Evolutionary conservation across 1,140 invertebrate species (phyloP), one percentile per base, ranked within the genome.

Genomic region (Rhagoletis zephyria): DNA sequence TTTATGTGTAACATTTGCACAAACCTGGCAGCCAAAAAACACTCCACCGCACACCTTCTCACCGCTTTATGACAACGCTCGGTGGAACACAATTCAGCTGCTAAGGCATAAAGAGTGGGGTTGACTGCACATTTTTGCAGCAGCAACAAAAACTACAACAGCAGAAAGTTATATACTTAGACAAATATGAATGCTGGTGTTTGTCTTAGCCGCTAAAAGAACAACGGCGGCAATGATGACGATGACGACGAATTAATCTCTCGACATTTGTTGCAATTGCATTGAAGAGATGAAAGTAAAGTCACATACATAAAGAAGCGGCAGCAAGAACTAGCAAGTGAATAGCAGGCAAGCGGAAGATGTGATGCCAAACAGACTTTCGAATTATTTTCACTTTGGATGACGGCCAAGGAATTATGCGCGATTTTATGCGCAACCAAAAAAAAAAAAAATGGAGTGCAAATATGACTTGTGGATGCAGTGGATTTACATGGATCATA

Each of bases 361-460:
- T 30, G 16, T 19, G 74, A 1, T 16, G 48, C 10, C n/a, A 56
- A 56, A 81, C 48, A 81, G 51, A 81, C 74, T 81, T 81, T 81
- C 74, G 74, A 81, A 81, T 51, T 81, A 81, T 51, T 81, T 81
- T 42, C 48, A 81, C 74, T 81, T 81, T 81, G 74, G 74, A 51
- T 81, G 48, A 56, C 48, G 74, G 74, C 74, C 74, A 81, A 81
- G 74, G 74, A 81, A 81, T 81, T 81, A 81, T 81, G 74, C 48
- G 45, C 74, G 48, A 81, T 81, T 81, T 81, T 81, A 56, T 81
- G n/a, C 48, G 74, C 74, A 56, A 9, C 14, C 16, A 56, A 30
- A 81, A 3, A 48, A 19, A 12, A 51, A 59, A 30, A 48, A 30
- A 30, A 1, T 30, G 30, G 30, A 30, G 30, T 30, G 74, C 9